phyloP scores from a whole-genome alignment of 2,888 invertebrate genomes.

The Amiota minor region DNA sequence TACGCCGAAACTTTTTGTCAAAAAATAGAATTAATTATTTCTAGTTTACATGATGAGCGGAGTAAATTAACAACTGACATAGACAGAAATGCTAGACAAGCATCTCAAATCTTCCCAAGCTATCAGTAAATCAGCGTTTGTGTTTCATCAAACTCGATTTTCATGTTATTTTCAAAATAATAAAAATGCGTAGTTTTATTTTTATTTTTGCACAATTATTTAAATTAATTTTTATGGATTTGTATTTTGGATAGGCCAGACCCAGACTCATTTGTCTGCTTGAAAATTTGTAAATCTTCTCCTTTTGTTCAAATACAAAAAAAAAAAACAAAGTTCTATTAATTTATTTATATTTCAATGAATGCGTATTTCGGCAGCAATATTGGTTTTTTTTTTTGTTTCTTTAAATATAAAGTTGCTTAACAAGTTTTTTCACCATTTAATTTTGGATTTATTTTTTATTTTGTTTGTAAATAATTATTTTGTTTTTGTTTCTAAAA shows the following conservation, averaged over 20 bases:
- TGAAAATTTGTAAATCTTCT: neutral
- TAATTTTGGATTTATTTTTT: conserved; percentile 7
- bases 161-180: neutral
- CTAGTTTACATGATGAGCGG: too few species aligned
- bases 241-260: neutral
- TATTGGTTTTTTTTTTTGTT: neutral
- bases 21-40: too few species aligned
- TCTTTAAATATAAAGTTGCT: neutral
- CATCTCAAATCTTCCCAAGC: too few species aligned
- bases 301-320: neutral
- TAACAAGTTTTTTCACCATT: conserved; percentile 7
- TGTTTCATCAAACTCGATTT: too few species aligned
- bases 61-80: too few species aligned
- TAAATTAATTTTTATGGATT: conserved; percentile 12
- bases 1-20: too few species aligned
- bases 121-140: too few species aligned
- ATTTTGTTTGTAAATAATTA: conserved; percentile 19
- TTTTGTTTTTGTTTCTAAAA: conserved; percentile 9
- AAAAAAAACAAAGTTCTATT: neutral
- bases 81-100: too few species aligned
- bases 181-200: conserved; percentile 2
- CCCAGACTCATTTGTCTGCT: neutral
- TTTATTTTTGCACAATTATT: conserved; percentile 16
- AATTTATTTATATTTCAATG: conserved; percentile 23
- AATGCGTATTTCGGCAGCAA: conserved; percentile 24